Evolutionary conservation across 2,797 vertebrate genomes (phyloP).

Genomic region (Platyrinchus mystaceus): DNA sequence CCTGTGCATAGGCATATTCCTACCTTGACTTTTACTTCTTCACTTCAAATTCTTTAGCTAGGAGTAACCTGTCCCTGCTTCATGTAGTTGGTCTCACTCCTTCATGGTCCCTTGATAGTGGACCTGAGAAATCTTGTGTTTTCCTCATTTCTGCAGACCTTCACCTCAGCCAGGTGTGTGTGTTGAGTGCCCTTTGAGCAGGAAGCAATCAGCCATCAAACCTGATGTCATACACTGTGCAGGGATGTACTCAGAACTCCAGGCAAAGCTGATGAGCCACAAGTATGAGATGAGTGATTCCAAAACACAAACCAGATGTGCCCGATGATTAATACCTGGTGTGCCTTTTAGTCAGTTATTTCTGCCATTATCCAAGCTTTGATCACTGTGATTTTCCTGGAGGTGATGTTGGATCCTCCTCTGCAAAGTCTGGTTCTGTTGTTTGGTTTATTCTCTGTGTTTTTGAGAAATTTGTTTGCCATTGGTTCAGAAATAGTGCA

Average conservation of each 20-base stretch:
- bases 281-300: slow-evolving; percentile 11
- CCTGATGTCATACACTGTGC: not conserved
- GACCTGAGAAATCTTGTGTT: not conserved
- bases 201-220: not conserved
- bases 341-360: not conserved
- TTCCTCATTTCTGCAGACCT: not conserved
- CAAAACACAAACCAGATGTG: slow-evolving; percentile 23
- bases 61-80: not conserved
- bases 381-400: not conserved
- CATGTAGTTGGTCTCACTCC: not conserved
- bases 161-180: not conserved
- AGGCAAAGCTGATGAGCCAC: slow-evolving; percentile 13
- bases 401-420: not conserved
- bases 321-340: not conserved
- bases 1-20: not conserved
- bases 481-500: not conserved
- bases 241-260: not conserved
- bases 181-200: not conserved
- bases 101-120: not conserved
- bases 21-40: not conserved
- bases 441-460: not conserved
- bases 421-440: not conserved
- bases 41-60: not conserved
- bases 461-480: not conserved
- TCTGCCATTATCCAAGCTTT: not conserved